phyloP scores from a whole-genome alignment of 2,797 vertebrate species.

The Benthosema pterotum region DNA sequence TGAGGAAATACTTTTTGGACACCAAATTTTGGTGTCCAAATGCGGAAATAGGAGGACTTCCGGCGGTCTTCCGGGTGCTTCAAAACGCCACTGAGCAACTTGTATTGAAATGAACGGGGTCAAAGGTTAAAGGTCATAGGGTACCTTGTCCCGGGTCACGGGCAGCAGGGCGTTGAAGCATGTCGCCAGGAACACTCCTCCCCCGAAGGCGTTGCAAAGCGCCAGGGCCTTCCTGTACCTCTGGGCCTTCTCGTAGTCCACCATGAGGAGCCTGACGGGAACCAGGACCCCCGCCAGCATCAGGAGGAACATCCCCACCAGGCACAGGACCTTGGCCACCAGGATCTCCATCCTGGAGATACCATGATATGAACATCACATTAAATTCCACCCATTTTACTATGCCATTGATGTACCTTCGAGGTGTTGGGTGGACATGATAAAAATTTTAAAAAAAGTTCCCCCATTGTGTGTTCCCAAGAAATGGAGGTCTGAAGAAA shows the following conservation, averaged over 20 bases:
- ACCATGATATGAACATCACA: no score
- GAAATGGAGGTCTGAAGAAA: no score
- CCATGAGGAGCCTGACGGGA: constrained; percentile 85
- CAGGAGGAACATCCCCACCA: constrained; percentile 85
- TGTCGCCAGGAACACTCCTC: constrained; percentile 92
- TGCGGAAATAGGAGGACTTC: constrained; percentile 28
- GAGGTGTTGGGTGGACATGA: no score
- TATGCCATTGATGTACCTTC: no score
- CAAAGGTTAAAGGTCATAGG: not conserved
- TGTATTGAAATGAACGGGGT: no score
- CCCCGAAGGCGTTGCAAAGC: constrained; percentile 90
- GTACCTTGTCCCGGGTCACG: constrained; percentile 64
- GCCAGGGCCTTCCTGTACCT: constrained; percentile 79
- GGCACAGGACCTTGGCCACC: constrained; percentile 85
- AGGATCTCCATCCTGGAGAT: constrained; percentile 83
- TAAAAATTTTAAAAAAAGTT: no score
- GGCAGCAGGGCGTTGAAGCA: constrained; percentile 89
- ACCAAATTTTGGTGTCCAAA: no score
- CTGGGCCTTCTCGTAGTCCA: constrained; percentile 81
- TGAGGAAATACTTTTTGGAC: no score
- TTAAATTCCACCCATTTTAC: no score
- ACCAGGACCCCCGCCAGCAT: constrained; percentile 88
- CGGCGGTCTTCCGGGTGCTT: no score
- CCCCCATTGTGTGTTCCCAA: no score
- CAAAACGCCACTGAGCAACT: no score